A percentile compares a stretch with the other conserved stretches of the same genome.
Evolutionary conservation across 2,113 vertebrate species (phyloP).

Genomic region (Leiothrix lutea): DNA sequence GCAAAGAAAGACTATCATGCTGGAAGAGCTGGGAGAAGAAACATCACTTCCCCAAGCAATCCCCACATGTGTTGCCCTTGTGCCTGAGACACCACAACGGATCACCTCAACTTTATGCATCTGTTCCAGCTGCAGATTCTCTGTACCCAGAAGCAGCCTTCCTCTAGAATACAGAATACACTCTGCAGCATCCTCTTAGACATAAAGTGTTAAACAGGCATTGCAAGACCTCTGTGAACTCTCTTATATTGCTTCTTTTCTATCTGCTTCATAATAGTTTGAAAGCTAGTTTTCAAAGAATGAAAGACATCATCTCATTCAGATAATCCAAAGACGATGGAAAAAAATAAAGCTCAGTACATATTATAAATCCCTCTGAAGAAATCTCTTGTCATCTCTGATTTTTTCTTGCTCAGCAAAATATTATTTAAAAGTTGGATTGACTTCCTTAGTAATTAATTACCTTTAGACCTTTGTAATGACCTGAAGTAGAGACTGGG

Average conservation of each 20-base stretch:
- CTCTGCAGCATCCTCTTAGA: background rate
- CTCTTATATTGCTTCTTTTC: background rate
- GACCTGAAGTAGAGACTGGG: constrained; percentile 39
- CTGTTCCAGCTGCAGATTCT: background rate
- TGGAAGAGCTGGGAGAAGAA: background rate
- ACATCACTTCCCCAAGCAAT: background rate
- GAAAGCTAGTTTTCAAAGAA: background rate
- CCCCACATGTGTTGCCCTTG: background rate
- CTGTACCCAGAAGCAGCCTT: background rate
- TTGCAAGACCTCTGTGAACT: background rate
- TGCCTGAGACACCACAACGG: background rate
- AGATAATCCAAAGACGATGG: background rate
- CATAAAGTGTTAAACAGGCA: background rate
- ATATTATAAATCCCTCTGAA: background rate
- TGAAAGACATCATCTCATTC: background rate
- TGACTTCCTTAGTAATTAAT: background rate
- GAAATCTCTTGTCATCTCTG: background rate
- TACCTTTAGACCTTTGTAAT: background rate
- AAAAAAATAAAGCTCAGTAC: background rate
- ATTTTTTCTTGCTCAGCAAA: constrained; percentile 17
- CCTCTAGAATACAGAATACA: background rate
- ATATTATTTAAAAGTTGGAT: background rate
- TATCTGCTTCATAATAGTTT: background rate
- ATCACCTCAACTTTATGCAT: background rate
- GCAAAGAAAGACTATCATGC: background rate